Evolutionary conservation across 2,113 vertebrate species (phyloP).

Genomic region (Tychaedon coryphoeus): DNA sequence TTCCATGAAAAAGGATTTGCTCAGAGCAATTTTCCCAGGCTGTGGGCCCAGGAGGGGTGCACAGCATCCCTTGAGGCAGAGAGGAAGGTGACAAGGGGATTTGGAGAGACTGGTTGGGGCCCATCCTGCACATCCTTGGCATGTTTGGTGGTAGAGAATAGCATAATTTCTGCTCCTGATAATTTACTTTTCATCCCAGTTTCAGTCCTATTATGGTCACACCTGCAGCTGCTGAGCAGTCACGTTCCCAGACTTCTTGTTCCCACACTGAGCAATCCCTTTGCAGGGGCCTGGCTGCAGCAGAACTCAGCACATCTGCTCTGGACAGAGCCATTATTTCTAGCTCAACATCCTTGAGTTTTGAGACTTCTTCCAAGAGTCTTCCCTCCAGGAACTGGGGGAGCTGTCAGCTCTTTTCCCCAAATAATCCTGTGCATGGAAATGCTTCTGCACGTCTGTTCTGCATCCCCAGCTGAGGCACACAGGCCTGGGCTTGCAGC

Average conservation of each 20-base stretch:
- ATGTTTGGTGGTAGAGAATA: neutral
- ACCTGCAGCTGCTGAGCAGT: neutral
- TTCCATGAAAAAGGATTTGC: constrained; percentile 8
- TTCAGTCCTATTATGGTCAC: neutral
- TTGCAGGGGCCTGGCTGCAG: neutral
- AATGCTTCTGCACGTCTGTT: neutral
- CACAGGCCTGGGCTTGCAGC: neutral
- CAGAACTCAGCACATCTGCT: neutral
- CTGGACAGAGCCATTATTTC: neutral
- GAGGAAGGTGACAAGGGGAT: neutral
- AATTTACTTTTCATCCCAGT: neutral
- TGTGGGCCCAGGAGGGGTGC: neutral
- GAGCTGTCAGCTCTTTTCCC: neutral
- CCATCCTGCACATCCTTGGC: neutral
- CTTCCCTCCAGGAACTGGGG: neutral
- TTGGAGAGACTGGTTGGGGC: neutral
- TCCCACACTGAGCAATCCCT: neutral
- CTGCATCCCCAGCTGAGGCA: neutral
- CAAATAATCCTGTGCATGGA: neutral
- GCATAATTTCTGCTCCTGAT: neutral
- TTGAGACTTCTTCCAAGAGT: neutral
- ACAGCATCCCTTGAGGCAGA: neutral
- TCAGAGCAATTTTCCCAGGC: neutral
- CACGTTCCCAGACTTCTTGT: fast-evolving
- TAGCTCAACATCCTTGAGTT: neutral